Percentiles rank a stretch among this genome's conserved stretches.
These are phyloP conservation scores for Mythimna lalbum DNA, from an alignment of 2,888 invertebrate genomes.

Conservation along the genomic window DNA sequence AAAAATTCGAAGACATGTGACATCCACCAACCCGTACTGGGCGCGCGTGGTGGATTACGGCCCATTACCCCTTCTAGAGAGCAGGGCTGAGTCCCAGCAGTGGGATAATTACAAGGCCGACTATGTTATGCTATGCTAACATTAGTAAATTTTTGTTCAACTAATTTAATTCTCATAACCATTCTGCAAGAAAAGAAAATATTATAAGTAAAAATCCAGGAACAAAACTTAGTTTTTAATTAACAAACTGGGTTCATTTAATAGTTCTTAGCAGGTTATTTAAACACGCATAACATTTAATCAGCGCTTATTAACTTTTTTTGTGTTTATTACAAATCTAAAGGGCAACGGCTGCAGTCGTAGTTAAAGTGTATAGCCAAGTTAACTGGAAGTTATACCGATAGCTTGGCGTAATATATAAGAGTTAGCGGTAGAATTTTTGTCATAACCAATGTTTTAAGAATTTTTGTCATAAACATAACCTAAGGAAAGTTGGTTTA, in stretches of 20 bases:
- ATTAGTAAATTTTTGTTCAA: not conserved
- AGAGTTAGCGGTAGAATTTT: constrained; percentile 9
- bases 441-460: too few species aligned
- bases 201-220: not conserved
- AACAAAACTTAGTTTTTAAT: constrained; percentile 35
- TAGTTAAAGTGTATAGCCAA: constrained; percentile 76
- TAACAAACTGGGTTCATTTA: constrained; percentile 25
- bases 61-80: too few species aligned
- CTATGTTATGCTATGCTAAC: too few species aligned
- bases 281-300: constrained; percentile 56
- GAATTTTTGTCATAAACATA: not conserved
- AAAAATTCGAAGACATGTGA: too few species aligned
- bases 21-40: too few species aligned
- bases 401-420: constrained; percentile 54
- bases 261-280: constrained; percentile 33
- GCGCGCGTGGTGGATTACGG: too few species aligned
- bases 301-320: constrained; percentile 65
- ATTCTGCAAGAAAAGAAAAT: not conserved
- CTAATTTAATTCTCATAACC: not conserved
- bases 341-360: constrained; percentile 69
- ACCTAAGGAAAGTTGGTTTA: not conserved
- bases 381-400: constrained; percentile 78
- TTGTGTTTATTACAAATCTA: constrained; percentile 74
- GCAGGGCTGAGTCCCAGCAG: too few species aligned
- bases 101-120: too few species aligned